Conservation (phyloP, 2,113 vertebrate genomes). For the Hassar affinis region DNA sequence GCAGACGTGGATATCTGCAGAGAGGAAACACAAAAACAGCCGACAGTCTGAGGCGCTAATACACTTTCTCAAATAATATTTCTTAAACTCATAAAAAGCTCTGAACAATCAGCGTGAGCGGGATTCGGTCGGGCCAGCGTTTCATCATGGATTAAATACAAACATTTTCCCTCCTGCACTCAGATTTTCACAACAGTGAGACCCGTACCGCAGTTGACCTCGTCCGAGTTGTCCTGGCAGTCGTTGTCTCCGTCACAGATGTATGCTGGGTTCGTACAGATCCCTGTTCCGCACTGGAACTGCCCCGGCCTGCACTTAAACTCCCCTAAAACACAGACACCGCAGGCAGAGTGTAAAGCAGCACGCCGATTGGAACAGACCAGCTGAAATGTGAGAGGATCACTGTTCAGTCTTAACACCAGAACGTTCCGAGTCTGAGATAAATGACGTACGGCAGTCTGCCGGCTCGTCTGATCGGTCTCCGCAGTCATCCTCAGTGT, state of each 20-base stretch:
- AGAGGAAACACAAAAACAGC: background rate
- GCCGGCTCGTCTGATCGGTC: constrained; percentile 90
- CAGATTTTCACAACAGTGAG: background rate
- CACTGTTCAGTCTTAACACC: no score
- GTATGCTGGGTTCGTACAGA: constrained; percentile 97
- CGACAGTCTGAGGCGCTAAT: background rate
- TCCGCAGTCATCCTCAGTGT: constrained; percentile 95
- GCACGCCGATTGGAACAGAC: no score
- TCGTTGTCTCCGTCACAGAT: constrained; percentile 98
- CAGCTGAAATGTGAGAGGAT: no score
- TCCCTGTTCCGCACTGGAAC: constrained; percentile 94
- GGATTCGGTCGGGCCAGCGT: no score
- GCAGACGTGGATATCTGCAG: constrained; percentile 93
- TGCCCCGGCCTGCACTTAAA: constrained; percentile 96
- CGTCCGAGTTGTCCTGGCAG: constrained; percentile 94
- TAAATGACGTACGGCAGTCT: constrained; percentile 86
- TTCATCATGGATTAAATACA: background rate
- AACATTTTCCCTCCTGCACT: background rate
- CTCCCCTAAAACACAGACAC: constrained; percentile 70
- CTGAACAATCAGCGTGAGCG: no score
- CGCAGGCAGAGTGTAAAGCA: no score
- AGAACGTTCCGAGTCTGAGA: no score
- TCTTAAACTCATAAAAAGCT: background rate
- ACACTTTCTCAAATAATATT: background rate
- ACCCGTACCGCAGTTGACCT: constrained; percentile 87